Evolutionary conservation across 1,140 invertebrate genomes (phyloP), one percentile per base, ranked within the genome.

Genomic region (Calosoma granatense): DNA sequence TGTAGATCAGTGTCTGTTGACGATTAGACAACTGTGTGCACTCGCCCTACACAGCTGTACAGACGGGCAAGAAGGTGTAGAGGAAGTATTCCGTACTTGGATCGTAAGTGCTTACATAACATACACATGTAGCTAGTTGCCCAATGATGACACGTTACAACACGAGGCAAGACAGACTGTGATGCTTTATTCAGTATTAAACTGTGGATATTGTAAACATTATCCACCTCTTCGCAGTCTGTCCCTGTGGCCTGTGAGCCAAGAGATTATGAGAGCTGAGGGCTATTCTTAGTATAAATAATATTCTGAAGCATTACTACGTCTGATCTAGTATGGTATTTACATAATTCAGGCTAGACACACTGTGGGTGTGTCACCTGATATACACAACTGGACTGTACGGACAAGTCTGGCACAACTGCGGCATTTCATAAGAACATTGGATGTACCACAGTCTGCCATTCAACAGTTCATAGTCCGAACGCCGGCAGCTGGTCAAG

Each of bases 351-450:
- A 66, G 65, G 59, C 43, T 1, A 53, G 51, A 22, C 59, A 61
- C 43, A 62, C 64, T 57, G 55, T 58, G 39, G 65, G 64, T 20
- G 55, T 69, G 2, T 67, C 66, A 20, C 56, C 60, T 20, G 63
- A 66, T 1, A 53, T 71, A 9, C 64, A 66, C 47, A 60, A 64
- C 41, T 70, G 67, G 66, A 68, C 65, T 0, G 56, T 64, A 20
- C 58, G 62, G 21, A 63, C 59, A 21, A 66, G 63, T 58, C 52
- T 65, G 23, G 55, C 58, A 21, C 60, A 63, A 53, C 56, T 67
- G 15, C 60, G 61, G 0, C 53, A 60, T 1, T 58, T 62, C 53
- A 51, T 69, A 11, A 22, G 51, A 9, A 67, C 61, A 56, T 54
- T 67, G 4, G 54, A 56, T 17, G 43, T 68, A 1, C 61, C 61